Percentiles rank a stretch among this genome's conserved stretches.
These are phyloP conservation scores for Alligator sinensis DNA, from an alignment of 2,113 vertebrate genomes.

Conservation along the genomic window DNA sequence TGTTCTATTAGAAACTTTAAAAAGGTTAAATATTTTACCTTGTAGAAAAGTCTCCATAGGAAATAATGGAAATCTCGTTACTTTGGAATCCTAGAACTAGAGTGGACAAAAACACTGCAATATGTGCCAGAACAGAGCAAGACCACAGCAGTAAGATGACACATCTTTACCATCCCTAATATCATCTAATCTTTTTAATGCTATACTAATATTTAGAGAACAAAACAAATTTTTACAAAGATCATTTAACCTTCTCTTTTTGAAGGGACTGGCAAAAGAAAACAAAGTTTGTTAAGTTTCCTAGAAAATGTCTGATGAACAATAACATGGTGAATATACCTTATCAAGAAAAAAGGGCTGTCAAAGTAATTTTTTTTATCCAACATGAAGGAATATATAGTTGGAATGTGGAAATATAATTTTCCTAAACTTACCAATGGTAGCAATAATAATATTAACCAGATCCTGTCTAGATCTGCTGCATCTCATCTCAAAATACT, in stretches of 20 bases:
- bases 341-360: not conserved
- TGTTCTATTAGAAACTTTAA: not conserved
- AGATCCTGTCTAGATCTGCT: too few species aligned
- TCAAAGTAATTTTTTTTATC: not conserved
- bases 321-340: not conserved
- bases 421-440: not conserved
- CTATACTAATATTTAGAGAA: conserved; percentile 31
- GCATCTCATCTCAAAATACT: too few species aligned
- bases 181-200: conserved; percentile 27
- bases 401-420: not conserved
- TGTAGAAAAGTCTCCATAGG: not conserved
- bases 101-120: not conserved
- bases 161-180: conserved; percentile 23
- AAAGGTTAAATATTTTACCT: not conserved
- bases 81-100: not conserved
- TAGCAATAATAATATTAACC: too few species aligned
- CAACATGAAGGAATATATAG: not conserved
- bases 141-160: not conserved
- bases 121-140: not conserved
- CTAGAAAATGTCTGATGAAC: not conserved
- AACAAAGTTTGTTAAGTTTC: not conserved
- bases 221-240: conserved; percentile 5
- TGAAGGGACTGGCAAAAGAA: conserved; percentile 14
- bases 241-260: conserved; percentile 17
- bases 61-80: not conserved